phyloP scores from a whole-genome alignment of 2,888 invertebrate genomes.

The Aspidiotus destructor region DNA sequence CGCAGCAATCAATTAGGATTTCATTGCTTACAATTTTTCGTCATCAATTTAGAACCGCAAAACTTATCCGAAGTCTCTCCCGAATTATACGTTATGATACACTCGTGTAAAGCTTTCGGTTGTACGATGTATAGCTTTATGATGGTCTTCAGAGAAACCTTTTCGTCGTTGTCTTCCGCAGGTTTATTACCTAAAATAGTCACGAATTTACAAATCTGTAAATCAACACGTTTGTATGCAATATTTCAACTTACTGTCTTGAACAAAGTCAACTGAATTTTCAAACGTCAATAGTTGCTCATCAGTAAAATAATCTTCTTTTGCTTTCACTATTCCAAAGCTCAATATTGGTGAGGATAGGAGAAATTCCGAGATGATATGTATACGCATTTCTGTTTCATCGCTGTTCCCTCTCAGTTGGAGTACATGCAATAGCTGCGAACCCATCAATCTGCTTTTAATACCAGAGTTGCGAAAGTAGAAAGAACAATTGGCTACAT shows the following conservation, averaged over 20 bases:
- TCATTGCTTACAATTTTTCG: too few species aligned
- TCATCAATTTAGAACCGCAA: too few species aligned
- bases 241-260: slow-evolving; percentile 15
- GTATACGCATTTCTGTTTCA: slow-evolving; percentile 48
- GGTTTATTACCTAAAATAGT: slow-evolving; percentile 38
- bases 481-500: neutral
- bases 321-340: slow-evolving; percentile 76
- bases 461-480: neutral
- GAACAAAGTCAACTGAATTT: neutral
- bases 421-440: slow-evolving; percentile 15
- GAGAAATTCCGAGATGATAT: slow-evolving; percentile 73
- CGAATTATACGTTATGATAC: slow-evolving; percentile 18
- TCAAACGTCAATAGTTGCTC: neutral
- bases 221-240: too few species aligned
- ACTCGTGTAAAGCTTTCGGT: slow-evolving; percentile 56
- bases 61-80: slow-evolving; percentile 3
- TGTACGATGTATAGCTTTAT: slow-evolving; percentile 69
- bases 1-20: too few species aligned
- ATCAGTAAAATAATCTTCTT: slow-evolving; percentile 40
- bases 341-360: slow-evolving; percentile 80
- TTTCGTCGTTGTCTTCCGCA: slow-evolving; percentile 43
- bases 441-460: neutral
- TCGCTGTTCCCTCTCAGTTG: slow-evolving; percentile 16
- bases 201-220: neutral
- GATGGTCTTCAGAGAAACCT: slow-evolving; percentile 46